These are phyloP conservation scores for Ammospiza maritima DNA, from an alignment of 2,797 vertebrate species.

Conservation along the genomic window DNA sequence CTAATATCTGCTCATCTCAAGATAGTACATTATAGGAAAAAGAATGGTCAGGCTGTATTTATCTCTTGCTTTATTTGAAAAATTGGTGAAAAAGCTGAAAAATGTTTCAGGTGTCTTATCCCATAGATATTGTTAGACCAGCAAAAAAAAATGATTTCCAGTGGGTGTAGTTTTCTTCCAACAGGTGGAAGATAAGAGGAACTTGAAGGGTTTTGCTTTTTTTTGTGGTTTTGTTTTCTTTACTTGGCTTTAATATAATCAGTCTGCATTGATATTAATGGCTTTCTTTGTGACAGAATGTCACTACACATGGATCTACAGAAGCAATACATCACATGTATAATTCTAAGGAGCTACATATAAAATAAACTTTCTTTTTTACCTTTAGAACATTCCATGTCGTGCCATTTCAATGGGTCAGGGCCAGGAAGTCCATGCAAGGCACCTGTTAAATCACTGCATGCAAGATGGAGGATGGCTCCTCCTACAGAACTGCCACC, in stretches of 20 bases:
- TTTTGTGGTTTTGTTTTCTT: neutral
- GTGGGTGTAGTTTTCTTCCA: neutral
- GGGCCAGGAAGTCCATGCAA: conserved; percentile 86
- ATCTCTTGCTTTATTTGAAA: neutral
- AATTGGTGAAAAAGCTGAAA: neutral
- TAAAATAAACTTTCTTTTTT: neutral
- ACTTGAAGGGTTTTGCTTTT: neutral
- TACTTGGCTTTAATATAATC: neutral
- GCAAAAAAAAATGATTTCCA: neutral
- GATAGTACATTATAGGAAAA: neutral
- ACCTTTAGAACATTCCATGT: conserved; percentile 78
- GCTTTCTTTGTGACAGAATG: neutral
- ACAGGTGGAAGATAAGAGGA: neutral
- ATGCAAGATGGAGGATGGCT: conserved; percentile 87
- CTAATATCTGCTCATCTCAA: neutral
- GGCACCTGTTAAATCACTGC: conserved; percentile 81
- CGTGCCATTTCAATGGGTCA: conserved; percentile 87
- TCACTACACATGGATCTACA: neutral
- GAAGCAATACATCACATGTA: neutral
- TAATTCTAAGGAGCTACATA: neutral
- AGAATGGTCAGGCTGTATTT: neutral
- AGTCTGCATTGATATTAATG: neutral
- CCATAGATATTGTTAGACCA: neutral
- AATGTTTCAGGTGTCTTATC: neutral
- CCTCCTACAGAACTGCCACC: conserved; percentile 88